A percentile compares a stretch with the other conserved stretches of the same genome.
Conservation (phyloP, 1,140 invertebrate genomes). For the Drosophila burlai region DNA sequence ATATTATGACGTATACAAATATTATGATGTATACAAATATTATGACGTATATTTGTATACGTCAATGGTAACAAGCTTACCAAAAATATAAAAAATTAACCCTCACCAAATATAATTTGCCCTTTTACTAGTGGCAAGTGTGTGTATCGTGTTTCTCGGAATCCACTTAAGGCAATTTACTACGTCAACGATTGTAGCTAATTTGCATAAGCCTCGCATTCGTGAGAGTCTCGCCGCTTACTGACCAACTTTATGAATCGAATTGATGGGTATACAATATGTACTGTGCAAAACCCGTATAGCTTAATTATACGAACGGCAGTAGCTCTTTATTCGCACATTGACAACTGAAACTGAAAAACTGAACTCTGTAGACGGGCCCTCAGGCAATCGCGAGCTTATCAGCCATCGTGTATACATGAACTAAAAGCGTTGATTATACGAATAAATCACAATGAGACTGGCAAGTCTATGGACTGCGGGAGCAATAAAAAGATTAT, state of each 20-base stretch:
- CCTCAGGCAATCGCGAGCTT: slow-evolving; percentile 22
- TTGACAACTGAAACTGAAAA: slow-evolving; percentile 2
- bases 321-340: neutral
- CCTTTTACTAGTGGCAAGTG: slow-evolving; percentile 11
- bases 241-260: slow-evolving; percentile 43
- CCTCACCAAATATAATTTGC: too few relatives aligned
- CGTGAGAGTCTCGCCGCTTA: slow-evolving; percentile 25
- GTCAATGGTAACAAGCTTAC: neutral
- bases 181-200: slow-evolving; percentile 51
- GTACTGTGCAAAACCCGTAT: slow-evolving; percentile 11
- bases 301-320: slow-evolving; percentile 23
- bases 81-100: neutral
- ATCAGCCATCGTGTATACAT: slow-evolving; percentile 38
- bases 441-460: slow-evolving; percentile 24
- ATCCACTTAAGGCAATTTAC: slow-evolving; percentile 49
- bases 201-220: slow-evolving; percentile 50
- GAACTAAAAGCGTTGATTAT: slow-evolving; percentile 19
- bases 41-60: neutral
- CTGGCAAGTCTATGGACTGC: slow-evolving; percentile 22
- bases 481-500: slow-evolving; percentile 26
- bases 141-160: slow-evolving; percentile 31
- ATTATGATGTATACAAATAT: too few relatives aligned
- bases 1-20: neutral
- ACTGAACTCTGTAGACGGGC: slow-evolving; percentile 9
- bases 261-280: slow-evolving; percentile 29